Percentiles rank a stretch among this genome's conserved stretches.
These are phyloP conservation scores for Nesoenas mayeri DNA, from an alignment of 2,113 vertebrate genomes.

Conservation along the genomic window DNA sequence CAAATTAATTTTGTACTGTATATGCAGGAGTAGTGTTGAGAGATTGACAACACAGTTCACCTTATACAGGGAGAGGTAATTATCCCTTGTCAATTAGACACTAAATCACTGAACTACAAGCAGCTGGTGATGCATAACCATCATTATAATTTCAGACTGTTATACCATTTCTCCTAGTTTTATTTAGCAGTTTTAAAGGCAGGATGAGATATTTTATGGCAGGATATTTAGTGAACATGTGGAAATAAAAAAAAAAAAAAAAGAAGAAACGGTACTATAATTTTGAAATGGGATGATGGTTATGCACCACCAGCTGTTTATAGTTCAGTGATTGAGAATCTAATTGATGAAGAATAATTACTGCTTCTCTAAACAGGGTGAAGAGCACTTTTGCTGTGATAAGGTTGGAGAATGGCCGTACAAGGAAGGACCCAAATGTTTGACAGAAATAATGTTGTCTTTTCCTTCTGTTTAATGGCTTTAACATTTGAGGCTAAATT, in stretches of 20 bases:
- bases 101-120: conserved; percentile 29
- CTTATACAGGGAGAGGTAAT: background rate
- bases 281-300: conserved; percentile 28
- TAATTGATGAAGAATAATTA: conserved; percentile 48
- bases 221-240: conserved; percentile 40
- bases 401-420: background rate
- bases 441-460: background rate
- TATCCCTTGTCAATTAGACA: conserved; percentile 21
- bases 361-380: background rate
- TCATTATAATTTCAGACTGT: conserved; percentile 38
- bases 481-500: conserved; percentile 6
- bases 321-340: background rate
- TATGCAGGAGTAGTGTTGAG: background rate
- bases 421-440: background rate
- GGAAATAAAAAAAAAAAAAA: background rate
- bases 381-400: background rate
- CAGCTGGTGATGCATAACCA: conserved; percentile 40
- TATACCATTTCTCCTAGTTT: background rate
- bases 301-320: conserved; percentile 47
- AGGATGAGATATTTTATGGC: conserved; percentile 17
- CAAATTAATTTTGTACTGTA: background rate
- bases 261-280: background rate
- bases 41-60: background rate
- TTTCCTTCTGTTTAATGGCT: background rate
- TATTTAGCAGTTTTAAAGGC: conserved; percentile 37